Percentiles rank a stretch among this genome's conserved stretches.
Evolutionary conservation across 2,888 invertebrate species (phyloP).

Genomic region (Timema cristinae): DNA sequence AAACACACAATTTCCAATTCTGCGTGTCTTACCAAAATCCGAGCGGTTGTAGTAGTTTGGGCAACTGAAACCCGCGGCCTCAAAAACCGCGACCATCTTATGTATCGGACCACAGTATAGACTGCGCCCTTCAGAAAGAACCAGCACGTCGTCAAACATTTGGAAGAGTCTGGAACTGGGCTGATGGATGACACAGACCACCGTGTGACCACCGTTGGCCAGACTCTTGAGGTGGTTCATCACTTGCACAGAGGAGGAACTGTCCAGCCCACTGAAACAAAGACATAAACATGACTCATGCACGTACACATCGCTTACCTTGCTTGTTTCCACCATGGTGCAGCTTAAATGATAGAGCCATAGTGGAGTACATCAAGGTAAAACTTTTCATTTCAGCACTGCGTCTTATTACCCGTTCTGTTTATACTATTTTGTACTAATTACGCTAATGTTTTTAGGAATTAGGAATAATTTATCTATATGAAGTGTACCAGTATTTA

Average conservation of each 20-base stretch:
- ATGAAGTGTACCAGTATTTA: no score
- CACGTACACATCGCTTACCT: no score
- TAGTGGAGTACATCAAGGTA: no score
- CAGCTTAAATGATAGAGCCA: no score
- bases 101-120: conserved; percentile 62
- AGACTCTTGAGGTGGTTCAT: conserved; percentile 58
- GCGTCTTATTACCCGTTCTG: no score
- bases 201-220: conserved; percentile 61
- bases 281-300: no score
- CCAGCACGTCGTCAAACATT: conserved; percentile 67
- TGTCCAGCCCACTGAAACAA: conserved; percentile 56
- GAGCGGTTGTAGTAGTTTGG: conserved; percentile 76
- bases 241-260: conserved; percentile 64
- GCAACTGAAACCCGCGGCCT: conserved; percentile 58
- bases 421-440: no score
- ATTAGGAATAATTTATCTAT: no score
- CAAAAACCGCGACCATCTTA: conserved; percentile 57
- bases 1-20: no score
- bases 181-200: conserved; percentile 76
- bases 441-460: no score
- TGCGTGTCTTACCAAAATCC: conserved; percentile 60
- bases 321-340: no score
- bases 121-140: conserved; percentile 63
- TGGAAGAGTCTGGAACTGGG: conserved; percentile 71
- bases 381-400: no score